phyloP scores from a whole-genome alignment of 2,888 invertebrate species.

The Hemithea aestivaria region DNA sequence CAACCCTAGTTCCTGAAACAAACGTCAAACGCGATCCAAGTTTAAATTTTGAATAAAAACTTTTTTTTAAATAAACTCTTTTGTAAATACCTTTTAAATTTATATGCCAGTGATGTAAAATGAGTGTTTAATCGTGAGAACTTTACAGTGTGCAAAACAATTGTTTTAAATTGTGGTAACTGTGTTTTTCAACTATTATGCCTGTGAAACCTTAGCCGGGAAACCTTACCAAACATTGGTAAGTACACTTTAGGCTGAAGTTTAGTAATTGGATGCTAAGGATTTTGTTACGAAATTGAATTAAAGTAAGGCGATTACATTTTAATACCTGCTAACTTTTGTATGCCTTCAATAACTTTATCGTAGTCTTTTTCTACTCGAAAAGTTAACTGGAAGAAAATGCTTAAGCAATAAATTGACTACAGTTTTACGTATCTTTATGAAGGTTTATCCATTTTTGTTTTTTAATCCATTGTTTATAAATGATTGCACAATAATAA shows the following conservation, averaged over 20 bases:
- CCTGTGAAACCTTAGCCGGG: constrained; percentile 35
- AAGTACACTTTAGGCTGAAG: constrained; percentile 38
- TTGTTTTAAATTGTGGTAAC: constrained; percentile 24
- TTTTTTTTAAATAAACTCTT: too few relatives aligned
- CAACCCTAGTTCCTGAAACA: constrained; percentile 35
- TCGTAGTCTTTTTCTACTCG: too few relatives aligned
- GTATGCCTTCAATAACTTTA: too few relatives aligned
- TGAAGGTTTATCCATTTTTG: constrained; percentile 1
- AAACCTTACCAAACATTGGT: constrained; percentile 53
- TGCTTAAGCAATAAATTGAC: too few relatives aligned
- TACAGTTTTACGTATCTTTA: neutral
- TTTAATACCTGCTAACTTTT: too few relatives aligned
- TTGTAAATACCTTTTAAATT: too few relatives aligned
- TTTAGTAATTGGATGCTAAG: constrained; percentile 48
- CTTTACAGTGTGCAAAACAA: constrained; percentile 22
- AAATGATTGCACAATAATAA: too few relatives aligned
- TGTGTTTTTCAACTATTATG: constrained; percentile 30
- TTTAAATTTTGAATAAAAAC: constrained; percentile 15
- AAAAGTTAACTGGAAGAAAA: too few relatives aligned
- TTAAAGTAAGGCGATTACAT: too few relatives aligned
- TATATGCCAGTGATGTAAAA: constrained; percentile 1
- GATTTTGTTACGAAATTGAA: constrained; percentile 23
- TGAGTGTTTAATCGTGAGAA: constrained; percentile 17
- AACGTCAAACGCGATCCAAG: constrained; percentile 17
- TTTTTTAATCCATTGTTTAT: too few relatives aligned